phyloP scores from a whole-genome alignment of 2,797 vertebrate genomes.

The Delichon dasypus region DNA sequence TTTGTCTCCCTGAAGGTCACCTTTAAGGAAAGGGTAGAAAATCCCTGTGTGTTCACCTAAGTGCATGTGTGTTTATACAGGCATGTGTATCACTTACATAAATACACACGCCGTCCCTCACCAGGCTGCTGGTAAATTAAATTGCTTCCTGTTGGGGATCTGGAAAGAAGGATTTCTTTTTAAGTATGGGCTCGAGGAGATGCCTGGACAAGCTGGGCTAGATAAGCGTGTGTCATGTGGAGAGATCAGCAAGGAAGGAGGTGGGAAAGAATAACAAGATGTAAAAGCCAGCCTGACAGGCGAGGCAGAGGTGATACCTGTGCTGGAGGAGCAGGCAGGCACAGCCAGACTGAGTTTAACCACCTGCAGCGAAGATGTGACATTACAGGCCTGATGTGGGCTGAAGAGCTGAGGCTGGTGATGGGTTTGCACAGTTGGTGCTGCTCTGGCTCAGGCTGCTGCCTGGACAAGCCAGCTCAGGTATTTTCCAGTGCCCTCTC shows the following conservation, averaged over 20 bases:
- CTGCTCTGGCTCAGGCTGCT: background rate
- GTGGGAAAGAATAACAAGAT: background rate
- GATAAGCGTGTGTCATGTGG: background rate
- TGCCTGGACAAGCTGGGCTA: slow-evolving; percentile 12
- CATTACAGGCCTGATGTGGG: background rate
- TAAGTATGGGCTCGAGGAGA: background rate
- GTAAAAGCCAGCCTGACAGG: background rate
- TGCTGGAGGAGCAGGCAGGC: background rate
- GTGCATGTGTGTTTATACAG: slow-evolving; percentile 6
- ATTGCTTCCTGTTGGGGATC: slow-evolving; percentile 15
- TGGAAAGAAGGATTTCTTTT: slow-evolving; percentile 24
- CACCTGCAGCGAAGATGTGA: background rate
- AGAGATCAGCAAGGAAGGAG: background rate
- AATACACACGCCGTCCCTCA: background rate
- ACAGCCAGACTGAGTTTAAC: background rate
- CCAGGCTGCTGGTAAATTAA: background rate
- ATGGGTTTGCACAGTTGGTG: background rate
- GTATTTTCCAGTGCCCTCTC: background rate
- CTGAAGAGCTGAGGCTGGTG: background rate
- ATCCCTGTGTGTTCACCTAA: background rate
- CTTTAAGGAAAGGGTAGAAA: background rate
- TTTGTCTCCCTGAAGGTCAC: background rate
- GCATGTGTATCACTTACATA: background rate
- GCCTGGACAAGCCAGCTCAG: background rate
- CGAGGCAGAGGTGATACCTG: background rate